A percentile compares a stretch with the other conserved stretches of the same genome.
Conservation (phyloP, 2,113 vertebrate species). For the Pan paniscus region DNA sequence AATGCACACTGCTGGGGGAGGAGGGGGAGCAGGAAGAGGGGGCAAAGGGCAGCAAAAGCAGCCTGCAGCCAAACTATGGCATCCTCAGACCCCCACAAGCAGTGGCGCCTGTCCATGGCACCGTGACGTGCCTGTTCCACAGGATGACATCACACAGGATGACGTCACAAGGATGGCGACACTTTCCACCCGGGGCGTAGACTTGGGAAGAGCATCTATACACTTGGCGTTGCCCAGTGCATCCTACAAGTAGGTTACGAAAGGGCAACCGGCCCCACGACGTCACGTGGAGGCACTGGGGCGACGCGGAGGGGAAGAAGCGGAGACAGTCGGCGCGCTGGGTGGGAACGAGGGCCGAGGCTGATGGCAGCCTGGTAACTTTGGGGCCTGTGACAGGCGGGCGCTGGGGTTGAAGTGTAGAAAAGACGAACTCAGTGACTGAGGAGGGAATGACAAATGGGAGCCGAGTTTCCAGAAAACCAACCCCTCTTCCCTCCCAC, state of each 20-base stretch:
- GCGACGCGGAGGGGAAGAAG: not conserved
- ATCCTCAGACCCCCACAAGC: too few species aligned
- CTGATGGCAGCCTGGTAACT: not conserved
- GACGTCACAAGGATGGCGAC: not conserved
- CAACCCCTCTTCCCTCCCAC: not conserved
- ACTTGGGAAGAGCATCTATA: not conserved
- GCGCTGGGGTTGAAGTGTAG: not conserved
- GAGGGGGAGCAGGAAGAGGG: not conserved
- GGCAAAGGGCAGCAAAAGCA: not conserved
- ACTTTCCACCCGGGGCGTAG: not conserved
- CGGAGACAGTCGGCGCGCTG: fast-evolving
- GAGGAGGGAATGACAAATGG: fast-evolving
- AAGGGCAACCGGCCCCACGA: not conserved
- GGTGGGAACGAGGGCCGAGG: not conserved
- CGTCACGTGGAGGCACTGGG: not conserved
- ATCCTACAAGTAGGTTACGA: not conserved
- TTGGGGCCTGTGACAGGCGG: fast-evolving
- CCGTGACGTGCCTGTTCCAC: not conserved
- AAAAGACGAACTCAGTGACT: too few species aligned
- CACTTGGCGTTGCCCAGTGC: fast-evolving
- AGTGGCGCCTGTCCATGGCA: too few species aligned
- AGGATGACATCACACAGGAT: not conserved
- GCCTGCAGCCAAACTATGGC: not conserved
- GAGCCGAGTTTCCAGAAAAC: not conserved
- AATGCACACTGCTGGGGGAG: fast-evolving